These are phyloP conservation scores for Cybosia mesomella DNA, from an alignment of 2,888 invertebrate genomes.

Conservation along the genomic window DNA sequence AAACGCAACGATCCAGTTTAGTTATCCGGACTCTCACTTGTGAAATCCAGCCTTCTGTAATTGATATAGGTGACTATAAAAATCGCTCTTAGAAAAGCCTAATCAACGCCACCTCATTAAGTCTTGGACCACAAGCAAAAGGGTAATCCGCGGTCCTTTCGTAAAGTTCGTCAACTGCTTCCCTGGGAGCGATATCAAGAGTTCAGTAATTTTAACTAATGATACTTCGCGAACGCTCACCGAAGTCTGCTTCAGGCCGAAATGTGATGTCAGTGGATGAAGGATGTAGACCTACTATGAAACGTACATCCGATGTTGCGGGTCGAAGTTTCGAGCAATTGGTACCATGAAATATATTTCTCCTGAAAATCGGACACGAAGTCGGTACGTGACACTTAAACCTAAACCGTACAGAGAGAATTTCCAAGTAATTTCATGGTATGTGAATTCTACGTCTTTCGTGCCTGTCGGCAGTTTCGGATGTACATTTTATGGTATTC, in stretches of 20 bases:
- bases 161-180: conserved; percentile 79
- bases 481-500: too few relatives aligned
- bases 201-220: conserved; percentile 84
- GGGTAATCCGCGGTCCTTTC: conserved; percentile 68
- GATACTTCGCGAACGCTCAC: conserved; percentile 67
- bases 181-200: conserved; percentile 79
- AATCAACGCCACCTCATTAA: conserved; percentile 28
- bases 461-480: too few relatives aligned
- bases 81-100: background rate
- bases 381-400: too few relatives aligned
- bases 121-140: conserved; percentile 42
- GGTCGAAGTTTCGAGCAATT: too few relatives aligned
- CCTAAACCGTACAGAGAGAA: too few relatives aligned
- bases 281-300: conserved; percentile 37
- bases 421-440: too few relatives aligned
- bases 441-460: too few relatives aligned
- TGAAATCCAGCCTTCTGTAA: too few relatives aligned
- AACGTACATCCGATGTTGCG: too few relatives aligned
- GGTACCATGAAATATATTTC: too few relatives aligned
- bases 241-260: conserved; percentile 52
- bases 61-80: background rate
- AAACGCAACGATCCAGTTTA: background rate
- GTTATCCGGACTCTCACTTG: background rate
- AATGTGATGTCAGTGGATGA: conserved; percentile 51
- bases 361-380: too few relatives aligned